phyloP scores from a whole-genome alignment of 2,113 vertebrate genomes.

The Pseudonaja textilis region DNA sequence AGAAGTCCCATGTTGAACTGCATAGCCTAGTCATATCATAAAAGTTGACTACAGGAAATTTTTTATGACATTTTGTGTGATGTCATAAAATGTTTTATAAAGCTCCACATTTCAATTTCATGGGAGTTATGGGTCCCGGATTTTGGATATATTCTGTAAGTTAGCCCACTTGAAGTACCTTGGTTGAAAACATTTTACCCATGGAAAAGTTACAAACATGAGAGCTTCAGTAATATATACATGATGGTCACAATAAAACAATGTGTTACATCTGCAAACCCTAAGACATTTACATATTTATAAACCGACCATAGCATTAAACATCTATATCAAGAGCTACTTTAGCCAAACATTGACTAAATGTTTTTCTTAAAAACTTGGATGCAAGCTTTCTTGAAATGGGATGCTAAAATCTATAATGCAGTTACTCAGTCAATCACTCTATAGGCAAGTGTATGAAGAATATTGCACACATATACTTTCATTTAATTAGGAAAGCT shows the following conservation, averaged over 20 bases:
- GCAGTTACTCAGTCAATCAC: slow-evolving; percentile 44
- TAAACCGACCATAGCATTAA: not conserved
- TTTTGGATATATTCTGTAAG: not conserved
- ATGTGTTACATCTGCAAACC: not conserved
- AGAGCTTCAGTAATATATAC: not conserved
- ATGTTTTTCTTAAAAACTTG: not conserved
- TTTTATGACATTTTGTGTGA: not conserved
- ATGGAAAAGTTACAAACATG: not conserved
- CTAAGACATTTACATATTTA: not conserved
- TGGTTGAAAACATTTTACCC: not conserved
- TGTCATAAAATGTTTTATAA: not conserved
- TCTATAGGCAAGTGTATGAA: slow-evolving; percentile 48
- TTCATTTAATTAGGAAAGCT: slow-evolving; percentile 60
- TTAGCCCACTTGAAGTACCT: not conserved
- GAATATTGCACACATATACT: slow-evolving; percentile 55
- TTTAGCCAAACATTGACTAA: not conserved
- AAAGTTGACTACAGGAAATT: not conserved
- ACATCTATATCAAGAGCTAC: not conserved
- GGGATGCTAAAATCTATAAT: slow-evolving; percentile 46
- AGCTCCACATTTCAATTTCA: not conserved
- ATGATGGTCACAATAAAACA: not conserved
- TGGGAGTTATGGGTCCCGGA: not conserved
- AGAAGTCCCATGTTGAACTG: not conserved
- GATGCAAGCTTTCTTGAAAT: not conserved
- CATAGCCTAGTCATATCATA: not conserved